These are phyloP conservation scores for Pollenia labialis DNA, from an alignment of 2,888 invertebrate species.

Conservation along the genomic window DNA sequence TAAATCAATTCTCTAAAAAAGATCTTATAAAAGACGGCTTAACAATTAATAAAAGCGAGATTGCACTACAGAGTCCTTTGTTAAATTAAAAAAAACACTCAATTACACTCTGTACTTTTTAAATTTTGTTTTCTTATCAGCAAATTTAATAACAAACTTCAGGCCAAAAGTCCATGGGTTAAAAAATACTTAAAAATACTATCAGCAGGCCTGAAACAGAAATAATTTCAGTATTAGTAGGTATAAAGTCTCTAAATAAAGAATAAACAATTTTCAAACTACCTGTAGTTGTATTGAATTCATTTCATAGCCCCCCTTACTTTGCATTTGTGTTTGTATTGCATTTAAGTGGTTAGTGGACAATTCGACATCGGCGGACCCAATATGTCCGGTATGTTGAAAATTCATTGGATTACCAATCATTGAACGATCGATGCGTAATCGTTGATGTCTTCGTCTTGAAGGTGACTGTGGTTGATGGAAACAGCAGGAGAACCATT, in stretches of 20 bases:
- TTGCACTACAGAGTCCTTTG: conserved; percentile 79
- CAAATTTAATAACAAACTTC: conserved; percentile 60
- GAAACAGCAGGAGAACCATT: conserved; percentile 96
- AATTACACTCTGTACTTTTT: conserved; percentile 61
- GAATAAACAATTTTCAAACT: conserved; percentile 27
- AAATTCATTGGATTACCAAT: conserved; percentile 98
- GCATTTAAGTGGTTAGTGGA: conserved; percentile 92
- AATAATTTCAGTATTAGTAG: conserved; percentile 26
- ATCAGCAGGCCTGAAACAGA: conserved; percentile 80
- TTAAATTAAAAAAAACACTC: conserved; percentile 48
- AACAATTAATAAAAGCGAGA: conserved; percentile 76
- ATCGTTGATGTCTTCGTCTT: conserved; percentile 88
- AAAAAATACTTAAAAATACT: conserved; percentile 58
- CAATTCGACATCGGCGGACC: conserved; percentile 94
- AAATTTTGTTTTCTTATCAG: conserved; percentile 1
- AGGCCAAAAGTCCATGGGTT: conserved; percentile 73
- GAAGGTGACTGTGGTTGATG: conserved; percentile 91
- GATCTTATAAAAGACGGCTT: conserved; percentile 56
- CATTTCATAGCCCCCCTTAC: conserved; percentile 97
- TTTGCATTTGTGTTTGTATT: conserved; percentile 97
- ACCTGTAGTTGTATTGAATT: conserved; percentile 84
- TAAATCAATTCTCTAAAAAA: conserved; percentile 46
- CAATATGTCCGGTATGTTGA: conserved; percentile 94
- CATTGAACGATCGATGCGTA: conserved; percentile 96
- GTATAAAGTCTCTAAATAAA: conserved; percentile 41